These are phyloP conservation scores for Australoheros scitulus DNA, from an alignment of 2,113 vertebrate species.

Conservation along the genomic window DNA sequence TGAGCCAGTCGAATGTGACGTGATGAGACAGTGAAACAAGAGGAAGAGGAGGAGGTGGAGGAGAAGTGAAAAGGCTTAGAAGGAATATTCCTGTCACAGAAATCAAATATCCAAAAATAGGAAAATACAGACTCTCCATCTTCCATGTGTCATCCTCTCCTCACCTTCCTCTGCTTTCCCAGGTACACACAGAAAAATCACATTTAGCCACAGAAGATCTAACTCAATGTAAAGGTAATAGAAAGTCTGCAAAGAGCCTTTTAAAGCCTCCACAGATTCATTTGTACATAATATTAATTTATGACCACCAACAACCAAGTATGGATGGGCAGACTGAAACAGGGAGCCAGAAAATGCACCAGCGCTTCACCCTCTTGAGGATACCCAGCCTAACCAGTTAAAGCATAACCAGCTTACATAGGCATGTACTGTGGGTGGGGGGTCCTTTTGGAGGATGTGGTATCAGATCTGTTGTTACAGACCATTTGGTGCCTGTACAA, in stretches of 20 bases:
- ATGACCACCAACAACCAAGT: neutral
- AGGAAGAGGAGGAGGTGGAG: constrained; percentile 2
- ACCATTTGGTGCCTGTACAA: neutral
- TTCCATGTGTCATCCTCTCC: neutral
- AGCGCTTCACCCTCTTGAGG: neutral
- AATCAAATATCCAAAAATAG: constrained; percentile 35
- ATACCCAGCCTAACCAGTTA: too few relatives aligned
- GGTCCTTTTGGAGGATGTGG: neutral
- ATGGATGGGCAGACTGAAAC: rapidly evolving
- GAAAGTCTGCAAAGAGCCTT: neutral
- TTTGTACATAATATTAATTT: neutral
- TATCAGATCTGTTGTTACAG: rapidly evolving
- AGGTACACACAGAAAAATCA: neutral
- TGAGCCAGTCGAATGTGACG: constrained; percentile 32
- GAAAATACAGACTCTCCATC: neutral
- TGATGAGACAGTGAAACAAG: constrained; percentile 26
- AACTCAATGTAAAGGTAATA: neutral
- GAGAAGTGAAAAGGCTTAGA: constrained; percentile 7
- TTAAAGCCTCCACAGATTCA: neutral
- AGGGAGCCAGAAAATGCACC: neutral
- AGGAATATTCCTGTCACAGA: constrained; percentile 15
- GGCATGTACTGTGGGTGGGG: neutral
- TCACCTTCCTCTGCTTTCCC: neutral
- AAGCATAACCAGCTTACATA: neutral
- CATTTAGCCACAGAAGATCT: neutral